phyloP scores from a whole-genome alignment of 2,797 vertebrate genomes.

The Argyrosomus regius region DNA sequence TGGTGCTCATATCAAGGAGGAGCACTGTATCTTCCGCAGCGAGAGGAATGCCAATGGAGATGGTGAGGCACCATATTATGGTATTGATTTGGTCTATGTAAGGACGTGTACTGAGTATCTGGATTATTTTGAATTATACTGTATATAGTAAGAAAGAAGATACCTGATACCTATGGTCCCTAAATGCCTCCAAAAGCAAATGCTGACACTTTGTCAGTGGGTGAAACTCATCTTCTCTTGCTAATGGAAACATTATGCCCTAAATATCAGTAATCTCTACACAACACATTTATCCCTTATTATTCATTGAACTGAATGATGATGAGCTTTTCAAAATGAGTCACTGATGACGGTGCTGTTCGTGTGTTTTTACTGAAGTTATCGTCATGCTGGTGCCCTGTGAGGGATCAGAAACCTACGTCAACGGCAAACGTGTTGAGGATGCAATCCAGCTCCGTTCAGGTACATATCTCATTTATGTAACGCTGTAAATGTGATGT shows the following conservation, averaged over 20 bases:
- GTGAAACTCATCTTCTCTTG: conserved; percentile 8
- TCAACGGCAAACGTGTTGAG: conserved; percentile 96
- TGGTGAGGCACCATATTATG: conserved; percentile 83
- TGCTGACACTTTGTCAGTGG: fast-evolving
- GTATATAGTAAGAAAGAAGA: neutral
- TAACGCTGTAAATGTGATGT: neutral
- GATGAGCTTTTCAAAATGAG: conserved; percentile 9
- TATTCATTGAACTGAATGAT: neutral
- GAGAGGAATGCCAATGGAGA: conserved; percentile 92
- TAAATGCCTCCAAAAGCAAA: neutral
- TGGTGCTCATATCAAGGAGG: conserved; percentile 97
- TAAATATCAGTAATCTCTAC: neutral
- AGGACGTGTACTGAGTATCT: neutral
- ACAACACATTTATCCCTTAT: neutral
- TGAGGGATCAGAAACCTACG: conserved; percentile 96
- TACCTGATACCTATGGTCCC: neutral
- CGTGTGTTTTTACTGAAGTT: conserved; percentile 83
- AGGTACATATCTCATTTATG: conserved; percentile 79
- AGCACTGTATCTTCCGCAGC: conserved; percentile 97
- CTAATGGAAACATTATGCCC: neutral
- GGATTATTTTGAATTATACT: neutral
- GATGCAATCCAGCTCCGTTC: conserved; percentile 95
- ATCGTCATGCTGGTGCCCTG: conserved; percentile 96
- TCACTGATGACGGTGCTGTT: conserved; percentile 29
- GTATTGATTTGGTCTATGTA: neutral